phyloP scores from a whole-genome alignment of 2,888 invertebrate species.

The Eupeodes luniger region DNA sequence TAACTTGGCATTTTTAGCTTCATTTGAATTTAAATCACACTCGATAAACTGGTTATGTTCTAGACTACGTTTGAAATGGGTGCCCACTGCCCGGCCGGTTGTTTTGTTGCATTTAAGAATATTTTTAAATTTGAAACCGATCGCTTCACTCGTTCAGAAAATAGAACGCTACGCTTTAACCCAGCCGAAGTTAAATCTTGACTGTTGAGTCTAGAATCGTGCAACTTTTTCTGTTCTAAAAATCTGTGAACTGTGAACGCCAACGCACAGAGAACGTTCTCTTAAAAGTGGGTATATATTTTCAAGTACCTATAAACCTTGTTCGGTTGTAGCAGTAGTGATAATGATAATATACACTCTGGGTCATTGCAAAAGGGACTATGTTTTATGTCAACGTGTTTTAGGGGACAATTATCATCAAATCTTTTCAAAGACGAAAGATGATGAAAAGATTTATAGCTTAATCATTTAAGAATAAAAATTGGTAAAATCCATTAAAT shows the following conservation, averaged over 20 bases:
- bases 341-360: neutral
- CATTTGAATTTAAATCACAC: constrained; percentile 39
- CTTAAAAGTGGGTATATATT: constrained; percentile 42
- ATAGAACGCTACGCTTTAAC: constrained; percentile 29
- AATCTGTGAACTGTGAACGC: constrained; percentile 20
- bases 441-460: too few species aligned
- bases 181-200: constrained; percentile 41
- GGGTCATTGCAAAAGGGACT: neutral
- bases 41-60: constrained; percentile 23
- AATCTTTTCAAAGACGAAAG: too few species aligned
- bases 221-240: constrained; percentile 48
- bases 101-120: neutral
- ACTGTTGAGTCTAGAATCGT: constrained; percentile 56
- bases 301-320: neutral
- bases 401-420: too few species aligned
- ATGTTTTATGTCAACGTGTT: neutral
- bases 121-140: constrained; percentile 12
- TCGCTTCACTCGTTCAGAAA: neutral
- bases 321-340: neutral
- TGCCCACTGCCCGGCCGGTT: constrained; percentile 35
- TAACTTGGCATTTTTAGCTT: constrained; percentile 11
- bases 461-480: too few species aligned
- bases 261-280: constrained; percentile 64
- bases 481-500: too few species aligned
- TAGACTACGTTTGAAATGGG: neutral